These are phyloP conservation scores for Tricholauxania praeusta DNA, from an alignment of 2,888 invertebrate genomes.

Conservation along the genomic window DNA sequence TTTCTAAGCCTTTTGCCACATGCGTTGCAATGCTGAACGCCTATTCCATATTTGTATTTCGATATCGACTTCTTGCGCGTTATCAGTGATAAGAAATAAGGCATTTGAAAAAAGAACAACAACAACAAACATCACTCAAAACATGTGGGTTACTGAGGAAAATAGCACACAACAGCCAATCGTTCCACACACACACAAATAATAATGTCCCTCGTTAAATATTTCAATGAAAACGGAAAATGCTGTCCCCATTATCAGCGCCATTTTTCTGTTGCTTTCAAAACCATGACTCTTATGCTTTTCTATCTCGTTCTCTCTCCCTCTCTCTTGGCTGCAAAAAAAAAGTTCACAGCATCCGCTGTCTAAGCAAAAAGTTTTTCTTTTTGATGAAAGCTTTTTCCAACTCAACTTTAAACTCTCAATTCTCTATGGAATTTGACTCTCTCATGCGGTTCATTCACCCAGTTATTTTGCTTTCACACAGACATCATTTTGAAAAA, in stretches of 20 bases:
- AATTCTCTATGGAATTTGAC: neutral
- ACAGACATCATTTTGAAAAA: neutral
- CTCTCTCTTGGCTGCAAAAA: neutral
- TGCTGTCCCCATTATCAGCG: constrained; percentile 29
- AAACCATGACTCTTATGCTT: neutral
- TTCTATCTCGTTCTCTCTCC: constrained; percentile 3
- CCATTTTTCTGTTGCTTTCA: constrained; percentile 9
- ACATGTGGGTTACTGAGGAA: neutral
- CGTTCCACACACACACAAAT: constrained; percentile 53
- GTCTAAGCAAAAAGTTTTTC: constrained; percentile 14
- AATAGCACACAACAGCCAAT: constrained; percentile 28
- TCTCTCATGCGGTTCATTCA: constrained; percentile 23
- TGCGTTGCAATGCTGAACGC: constrained; percentile 50
- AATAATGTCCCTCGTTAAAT: neutral
- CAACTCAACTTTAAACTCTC: neutral
- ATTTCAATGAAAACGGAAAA: constrained; percentile 18
- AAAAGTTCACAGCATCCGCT: neutral
- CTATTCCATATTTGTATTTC: constrained; percentile 59
- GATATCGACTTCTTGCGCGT: constrained; percentile 58
- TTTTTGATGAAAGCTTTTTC: neutral
- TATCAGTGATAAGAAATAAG: constrained; percentile 49
- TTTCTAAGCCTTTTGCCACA: neutral
- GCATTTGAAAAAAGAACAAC: constrained; percentile 12
- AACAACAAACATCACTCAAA: constrained; percentile 7
- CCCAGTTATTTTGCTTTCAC: neutral